phyloP scores from a whole-genome alignment of 2,113 vertebrate genomes.

The Ptilorrhoa leucosticta region DNA sequence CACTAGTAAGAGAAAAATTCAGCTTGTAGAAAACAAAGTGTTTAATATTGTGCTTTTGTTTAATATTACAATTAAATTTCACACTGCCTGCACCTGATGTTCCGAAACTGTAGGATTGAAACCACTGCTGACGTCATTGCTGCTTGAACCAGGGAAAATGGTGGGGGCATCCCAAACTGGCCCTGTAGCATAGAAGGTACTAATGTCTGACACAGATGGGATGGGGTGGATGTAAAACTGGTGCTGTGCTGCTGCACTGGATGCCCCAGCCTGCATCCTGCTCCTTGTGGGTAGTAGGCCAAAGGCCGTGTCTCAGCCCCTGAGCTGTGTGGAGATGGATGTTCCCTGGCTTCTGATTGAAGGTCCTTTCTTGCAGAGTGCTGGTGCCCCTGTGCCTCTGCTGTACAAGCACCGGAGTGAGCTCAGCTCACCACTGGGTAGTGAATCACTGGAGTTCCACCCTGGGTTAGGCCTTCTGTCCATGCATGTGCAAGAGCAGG shows the following conservation, averaged over 20 bases:
- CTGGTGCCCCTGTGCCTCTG: neutral
- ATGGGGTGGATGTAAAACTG: neutral
- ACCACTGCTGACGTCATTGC: neutral
- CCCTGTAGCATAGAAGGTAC: neutral
- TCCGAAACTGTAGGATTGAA: neutral
- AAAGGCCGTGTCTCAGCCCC: neutral
- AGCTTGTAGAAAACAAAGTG: neutral
- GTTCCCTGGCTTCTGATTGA: neutral
- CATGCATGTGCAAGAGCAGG: accelerated
- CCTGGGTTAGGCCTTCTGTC: neutral
- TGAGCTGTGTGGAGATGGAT: neutral
- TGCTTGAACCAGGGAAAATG: neutral
- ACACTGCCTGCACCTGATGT: neutral
- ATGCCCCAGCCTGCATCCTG: neutral
- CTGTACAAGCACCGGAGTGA: neutral
- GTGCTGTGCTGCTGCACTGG: neutral
- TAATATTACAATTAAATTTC: neutral
- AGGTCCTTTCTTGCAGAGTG: neutral
- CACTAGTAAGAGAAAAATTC: neutral
- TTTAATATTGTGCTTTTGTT: neutral
- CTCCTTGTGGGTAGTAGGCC: neutral
- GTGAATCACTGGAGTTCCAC: neutral
- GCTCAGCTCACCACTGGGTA: neutral
- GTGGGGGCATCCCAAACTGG: neutral
- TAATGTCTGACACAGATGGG: neutral